Evolutionary conservation across 2,113 vertebrate genomes (phyloP), one percentile per base, ranked within the genome.

Genomic region (Saguinus midas): DNA sequence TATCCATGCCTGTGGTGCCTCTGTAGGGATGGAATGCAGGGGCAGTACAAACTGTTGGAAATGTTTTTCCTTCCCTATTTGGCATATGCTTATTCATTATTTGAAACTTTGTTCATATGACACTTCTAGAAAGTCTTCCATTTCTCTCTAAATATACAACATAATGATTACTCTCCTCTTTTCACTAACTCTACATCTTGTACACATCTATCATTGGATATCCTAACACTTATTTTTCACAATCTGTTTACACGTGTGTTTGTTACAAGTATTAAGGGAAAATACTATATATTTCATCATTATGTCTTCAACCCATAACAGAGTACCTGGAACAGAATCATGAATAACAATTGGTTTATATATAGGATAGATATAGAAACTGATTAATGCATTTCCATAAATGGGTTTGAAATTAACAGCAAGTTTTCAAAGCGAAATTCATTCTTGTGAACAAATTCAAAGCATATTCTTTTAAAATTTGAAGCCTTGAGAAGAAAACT

Each of bases 391-490:
- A n/a, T 89, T 92, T 93, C n/a, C 55, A 93, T 88, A 95, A 80
- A 21, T 45, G 45, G 1, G 14, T 83, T 75, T 95, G 58, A 96
- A 95, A 95, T 96, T 50, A 90, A 66, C 1, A 95, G 29, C 68
- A 91, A 37, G 95, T 97, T 93, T 85, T 32, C 5, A 93, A 81
- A 61, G 12, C 87, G 57, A 92, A 17, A 87, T 83, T 78, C 35
- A 90, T 72, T 68, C 58, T 85, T 93, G 32, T 52, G 37, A 96
- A 68, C 52, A 91, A 40, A 10, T 84, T 96, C 57, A 79, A 79
- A 64, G 84, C 55, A 48, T 91, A 79, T 95, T 76, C 37, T 40
- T 92, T 86, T 96, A 79, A 25, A 96, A 90, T 85, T 5, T 82
- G 55, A 94, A 92, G 8, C 8, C n/a, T 83, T 92, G 20, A n/a